Base-by-base conservation (phyloP, 1,140 invertebrate genomes). In the Calephelis nemesis region DNA sequence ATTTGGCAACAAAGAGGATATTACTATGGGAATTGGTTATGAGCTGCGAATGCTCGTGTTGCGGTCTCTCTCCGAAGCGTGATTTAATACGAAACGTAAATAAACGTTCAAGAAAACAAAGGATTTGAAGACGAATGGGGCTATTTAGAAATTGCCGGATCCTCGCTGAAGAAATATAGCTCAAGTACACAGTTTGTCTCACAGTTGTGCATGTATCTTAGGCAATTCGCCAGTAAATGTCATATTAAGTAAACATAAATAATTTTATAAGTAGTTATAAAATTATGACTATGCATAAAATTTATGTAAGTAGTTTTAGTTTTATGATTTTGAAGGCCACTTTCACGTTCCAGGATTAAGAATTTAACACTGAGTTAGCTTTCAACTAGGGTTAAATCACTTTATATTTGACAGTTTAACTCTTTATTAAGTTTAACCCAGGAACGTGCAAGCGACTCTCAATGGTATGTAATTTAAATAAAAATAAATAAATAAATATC, bases 1-100 rank as follows among this genome's bases (percentile, higher is more conserved):
- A 77, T 77, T 77, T 77, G 76, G 74, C 76, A 77, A 75, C 76
- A 73, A 75, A 74, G 74, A 68, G 73, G 70, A 71, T 72, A 73
- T 77, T 74, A 77, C 73, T 73, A 74, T 71, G 65, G 65, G 69
- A 72, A 72, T 73, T 70, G 76, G 72, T 67, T 73, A 75, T 72
- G 73, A 69, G 68, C 74, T 72, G 74, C 68, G 70, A 74, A 73
- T 68, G 65, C 65, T 66, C 68, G 47, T 70, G 65, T 48, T 65
- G 63, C 47, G 30, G 47, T 50, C 19, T 65, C 7, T 65, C 40
- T 19, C 45, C 49, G 60, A 64, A 64, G 58, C 67, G 65, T 67
- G 65, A 71, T 71, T 71, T 71, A 71, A 71, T 63, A 67, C 67
- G 62, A 30, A 64, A 48, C 63, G 63, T 47, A 48, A 64, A 64